Evolutionary conservation across 2,113 vertebrate genomes (phyloP).

Genomic region (Syngnathus typhle): DNA sequence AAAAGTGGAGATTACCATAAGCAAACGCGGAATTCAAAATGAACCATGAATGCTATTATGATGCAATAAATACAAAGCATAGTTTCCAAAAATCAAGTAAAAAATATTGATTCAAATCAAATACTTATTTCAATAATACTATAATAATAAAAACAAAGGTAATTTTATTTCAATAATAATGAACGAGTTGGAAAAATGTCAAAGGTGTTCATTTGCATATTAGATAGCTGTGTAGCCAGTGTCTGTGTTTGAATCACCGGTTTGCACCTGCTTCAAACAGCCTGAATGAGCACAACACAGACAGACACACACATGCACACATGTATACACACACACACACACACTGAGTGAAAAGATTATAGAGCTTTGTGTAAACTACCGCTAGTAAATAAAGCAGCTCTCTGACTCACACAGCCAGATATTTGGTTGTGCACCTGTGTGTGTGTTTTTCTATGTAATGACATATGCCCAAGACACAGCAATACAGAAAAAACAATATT

Average conservation of each 20-base stretch:
- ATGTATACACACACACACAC: constrained; percentile 19
- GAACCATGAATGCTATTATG: neutral
- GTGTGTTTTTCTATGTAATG: neutral
- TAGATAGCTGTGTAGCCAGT: constrained; percentile 36
- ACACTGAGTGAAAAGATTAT: constrained; percentile 40
- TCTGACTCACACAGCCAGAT: constrained; percentile 9
- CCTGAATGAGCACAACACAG: constrained; percentile 53
- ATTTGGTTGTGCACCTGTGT: neutral
- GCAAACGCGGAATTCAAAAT: neutral
- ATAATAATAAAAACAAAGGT: neutral
- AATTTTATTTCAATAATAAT: neutral
- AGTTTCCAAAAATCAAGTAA: neutral
- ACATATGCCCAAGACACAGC: neutral
- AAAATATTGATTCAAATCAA: neutral
- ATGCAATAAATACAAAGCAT: neutral
- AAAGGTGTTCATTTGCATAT: constrained; percentile 3
- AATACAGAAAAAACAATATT: too few species aligned
- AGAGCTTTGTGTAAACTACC: constrained; percentile 53
- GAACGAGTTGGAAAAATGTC: neutral
- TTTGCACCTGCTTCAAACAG: constrained; percentile 65
- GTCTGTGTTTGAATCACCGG: constrained; percentile 54
- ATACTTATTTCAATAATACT: neutral
- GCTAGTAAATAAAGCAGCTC: constrained; percentile 39
- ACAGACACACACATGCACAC: constrained; percentile 29
- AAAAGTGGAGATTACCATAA: neutral